Evolutionary conservation across 1,140 invertebrate species (phyloP), one percentile per base, ranked within the genome.

Genomic region (Eupeodes corollae): DNA sequence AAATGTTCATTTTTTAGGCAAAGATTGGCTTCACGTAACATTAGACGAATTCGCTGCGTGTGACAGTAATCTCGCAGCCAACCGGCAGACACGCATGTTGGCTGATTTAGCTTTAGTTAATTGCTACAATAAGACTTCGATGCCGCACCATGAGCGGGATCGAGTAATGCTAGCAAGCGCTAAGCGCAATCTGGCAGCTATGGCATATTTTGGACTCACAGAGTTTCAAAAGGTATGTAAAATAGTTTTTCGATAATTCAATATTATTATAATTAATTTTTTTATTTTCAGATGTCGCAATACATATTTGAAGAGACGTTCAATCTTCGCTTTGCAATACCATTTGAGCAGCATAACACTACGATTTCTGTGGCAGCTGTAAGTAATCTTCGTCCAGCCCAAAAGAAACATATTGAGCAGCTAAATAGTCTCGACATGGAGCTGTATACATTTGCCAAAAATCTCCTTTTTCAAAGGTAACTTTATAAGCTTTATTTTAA

Each of bases 301-400:
- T 91, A 91, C 63, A 82, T 98, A 34, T 99, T 99, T 70, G 94
- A 99, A 68, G 83, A 91, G 70, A 95, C 90, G n/a, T 98, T 99
- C 69, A 86, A 89, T 66, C 75, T 98, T 58, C 77, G 86, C 56
- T 96, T 94, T 70, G 81, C 83, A 38, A 80, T 88, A 54, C 82
- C 85, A 19, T 92, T 94, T 67, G 83, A 86, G 54, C 90, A 93
- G 65, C 86, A 91, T 64, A 93, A 94, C 71, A 80, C 87, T 48
- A 92, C 89, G 1, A 76, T 88, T 43, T 88, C 88, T 15, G 85
- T 79, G 59, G 75, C 78, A 41, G 88, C 82, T 42, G 76, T 90
- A 59, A 77, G 78, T 14, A 82, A 80, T 39, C 71, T 96, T 40
- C 79, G 77, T 33, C 63, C 76, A 2, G 75, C 82, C 49, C 85